Conservation (phyloP, 2,797 vertebrate species). For the Chloroceryle amazona region DNA sequence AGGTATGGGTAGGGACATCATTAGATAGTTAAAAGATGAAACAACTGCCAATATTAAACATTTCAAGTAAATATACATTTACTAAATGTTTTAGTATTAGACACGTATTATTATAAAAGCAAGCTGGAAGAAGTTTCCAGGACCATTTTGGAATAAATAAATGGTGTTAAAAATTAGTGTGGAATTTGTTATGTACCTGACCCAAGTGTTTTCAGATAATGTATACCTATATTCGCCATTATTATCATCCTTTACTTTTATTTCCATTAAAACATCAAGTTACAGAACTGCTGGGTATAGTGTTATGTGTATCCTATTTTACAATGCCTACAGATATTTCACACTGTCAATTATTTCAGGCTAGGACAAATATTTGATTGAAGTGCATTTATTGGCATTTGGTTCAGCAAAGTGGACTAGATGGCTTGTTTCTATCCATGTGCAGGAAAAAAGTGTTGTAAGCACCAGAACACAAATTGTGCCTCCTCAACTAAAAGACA, state of each 20-base stretch:
- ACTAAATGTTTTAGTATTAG: neutral
- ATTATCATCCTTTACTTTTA: neutral
- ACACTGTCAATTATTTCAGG: neutral
- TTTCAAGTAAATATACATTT: neutral
- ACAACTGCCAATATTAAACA: neutral
- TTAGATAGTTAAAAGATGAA: neutral
- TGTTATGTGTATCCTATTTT: neutral
- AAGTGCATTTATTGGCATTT: neutral
- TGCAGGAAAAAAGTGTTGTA: neutral
- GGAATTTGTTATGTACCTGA: neutral
- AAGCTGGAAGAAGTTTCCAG: neutral
- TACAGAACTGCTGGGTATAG: neutral
- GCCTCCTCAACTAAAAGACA: neutral
- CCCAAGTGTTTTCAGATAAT: neutral
- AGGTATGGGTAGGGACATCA: neutral
- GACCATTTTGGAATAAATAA: neutral
- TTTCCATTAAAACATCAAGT: neutral
- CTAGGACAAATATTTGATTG: neutral
- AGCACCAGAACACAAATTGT: neutral
- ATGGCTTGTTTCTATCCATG: neutral
- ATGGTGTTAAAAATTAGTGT: neutral
- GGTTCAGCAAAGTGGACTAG: neutral
- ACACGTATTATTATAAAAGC: neutral
- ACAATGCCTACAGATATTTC: neutral
- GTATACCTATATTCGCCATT: neutral